Base-by-base conservation (phyloP, 2,797 vertebrate genomes). In the Pagetopsis macropterus region DNA sequence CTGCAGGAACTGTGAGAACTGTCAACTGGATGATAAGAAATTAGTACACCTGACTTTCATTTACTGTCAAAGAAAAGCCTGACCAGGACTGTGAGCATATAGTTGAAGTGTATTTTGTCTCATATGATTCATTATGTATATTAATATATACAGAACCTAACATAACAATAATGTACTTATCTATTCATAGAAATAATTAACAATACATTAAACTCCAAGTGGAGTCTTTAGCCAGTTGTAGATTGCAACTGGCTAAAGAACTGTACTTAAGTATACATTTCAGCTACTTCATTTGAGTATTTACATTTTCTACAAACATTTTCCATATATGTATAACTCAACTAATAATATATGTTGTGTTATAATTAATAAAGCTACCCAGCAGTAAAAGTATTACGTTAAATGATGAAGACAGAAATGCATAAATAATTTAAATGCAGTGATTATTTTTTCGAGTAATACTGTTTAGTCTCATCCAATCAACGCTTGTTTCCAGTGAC, bases 1-100 rank as follows among this genome's bases (percentile, higher is more conserved):
- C 74, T 91, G 83, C 84, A 83, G 33, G 3, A 37, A 45, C 55
- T 40, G 11, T 31, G 33, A 63, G 10, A 7, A 2, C 7, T 1
- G 8, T 3, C 2, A 8, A 3, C 40, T 27, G 9, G 14, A 13
- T 33, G 37, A 21, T 31, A 31, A 37, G 9, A 44, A 37, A 37
- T 37, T 9, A 37, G 33, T 37, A 9, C 33, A 9, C 8, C 33
- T 9, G 33, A 37, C 33, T 37, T 37, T 37, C 41, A 55, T 23
- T 44, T 52, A 44, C 16, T 41, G 55, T 31, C 9, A 60, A 66
- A 60, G 56, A 27, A 72, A 55, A 15, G 13, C 46, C 10, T 21
- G 66, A 44, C n/a, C 21, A 13, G 56, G 0, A 33, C 31, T 48
- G 2, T 31, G n/a, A 61, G 17, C 2, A 16, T 0, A 52, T 17